Evolutionary conservation across 2,797 vertebrate species (phyloP).

Genomic region (Lagorchestes hirsutus): DNA sequence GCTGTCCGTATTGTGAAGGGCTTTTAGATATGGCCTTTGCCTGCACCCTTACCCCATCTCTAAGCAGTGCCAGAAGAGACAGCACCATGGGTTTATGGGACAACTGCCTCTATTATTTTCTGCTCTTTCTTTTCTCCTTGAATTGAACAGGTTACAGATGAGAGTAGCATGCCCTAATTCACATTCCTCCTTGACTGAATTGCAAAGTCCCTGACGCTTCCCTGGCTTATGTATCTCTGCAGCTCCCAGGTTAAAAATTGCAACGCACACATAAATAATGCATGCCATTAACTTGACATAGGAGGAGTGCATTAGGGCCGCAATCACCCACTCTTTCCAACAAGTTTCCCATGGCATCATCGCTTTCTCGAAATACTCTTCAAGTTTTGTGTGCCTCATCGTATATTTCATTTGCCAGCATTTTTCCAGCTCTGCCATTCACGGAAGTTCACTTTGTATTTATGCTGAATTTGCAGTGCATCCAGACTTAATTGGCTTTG

Average conservation of each 20-base stretch:
- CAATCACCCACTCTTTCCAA: constrained; percentile 77
- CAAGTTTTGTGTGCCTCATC: constrained; percentile 67
- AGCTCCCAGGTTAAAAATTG: constrained; percentile 78
- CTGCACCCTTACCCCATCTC: background rate
- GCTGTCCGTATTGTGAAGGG: background rate
- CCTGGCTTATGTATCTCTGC: constrained; percentile 74
- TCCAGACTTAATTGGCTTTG: constrained; percentile 74
- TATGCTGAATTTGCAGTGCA: constrained; percentile 72
- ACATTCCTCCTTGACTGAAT: constrained; percentile 76
- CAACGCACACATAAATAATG: constrained; percentile 80
- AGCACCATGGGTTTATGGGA: background rate
- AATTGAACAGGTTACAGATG: background rate
- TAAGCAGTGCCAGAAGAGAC: background rate
- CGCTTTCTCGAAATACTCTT: constrained; percentile 82
- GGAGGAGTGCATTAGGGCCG: constrained; percentile 76
- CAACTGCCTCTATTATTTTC: background rate
- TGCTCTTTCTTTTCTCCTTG: background rate
- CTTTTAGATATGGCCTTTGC: background rate
- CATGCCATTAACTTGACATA: constrained; percentile 79
- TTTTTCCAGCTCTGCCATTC: constrained; percentile 76
- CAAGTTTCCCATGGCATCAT: constrained; percentile 81
- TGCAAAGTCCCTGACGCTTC: constrained; percentile 73
- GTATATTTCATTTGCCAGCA: constrained; percentile 76
- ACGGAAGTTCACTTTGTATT: constrained; percentile 66
- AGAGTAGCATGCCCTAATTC: constrained; percentile 67